Evolutionary conservation across 2,797 vertebrate species (phyloP), one percentile per base, ranked within the genome.

Genomic region (Tinamus major): DNA sequence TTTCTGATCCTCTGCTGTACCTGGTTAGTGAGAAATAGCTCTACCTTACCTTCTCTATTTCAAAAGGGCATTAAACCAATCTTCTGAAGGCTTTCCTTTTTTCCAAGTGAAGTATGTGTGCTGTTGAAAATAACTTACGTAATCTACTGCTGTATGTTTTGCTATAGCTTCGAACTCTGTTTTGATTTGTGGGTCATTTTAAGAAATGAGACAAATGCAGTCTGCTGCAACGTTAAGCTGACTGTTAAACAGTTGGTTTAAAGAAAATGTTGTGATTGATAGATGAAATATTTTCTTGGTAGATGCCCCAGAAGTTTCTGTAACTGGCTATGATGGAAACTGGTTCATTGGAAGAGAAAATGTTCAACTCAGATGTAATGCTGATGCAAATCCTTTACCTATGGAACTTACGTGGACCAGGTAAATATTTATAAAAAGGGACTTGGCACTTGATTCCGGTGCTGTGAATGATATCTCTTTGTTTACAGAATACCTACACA

Each of bases 261-360:
- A 65, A 23, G 8, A 70, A 72, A 85, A 35, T 64, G 11, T 1
- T 75, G 33, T 85, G 18, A 11, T 61, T 91, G 59, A 80, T 26
- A 20, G 39, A n/a, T 67, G 4, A 59, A 26, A 63, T 31, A 5
- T 86, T 95, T 91, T 81, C 92, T 91, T 97, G 97, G 56, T 98
- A 99, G 99, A 99, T 98, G 98, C 98, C 53, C 99, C 99, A 51
- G 97, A 98, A 93, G 98, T 99, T 91, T 98, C 98, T 39, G 97
- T 99, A 91, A 97, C 96, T 83, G 98, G 98, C 63, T 97, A 97
- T 93, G 97, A 98, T 96, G 98, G 98, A 74, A 98, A 98, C 94
- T 99, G 99, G 99, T 99, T 98, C 89, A 98, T 98, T 70, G 99
- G 99, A 95, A 98, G 99, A 97, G 98, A 97, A 82, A 98, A 99